Evolutionary conservation across 37 sponge, comb jelly and placozoan species (phyloP), one percentile per base, ranked within the genome.

Genomic region (Petrosia ficiformis): DNA sequence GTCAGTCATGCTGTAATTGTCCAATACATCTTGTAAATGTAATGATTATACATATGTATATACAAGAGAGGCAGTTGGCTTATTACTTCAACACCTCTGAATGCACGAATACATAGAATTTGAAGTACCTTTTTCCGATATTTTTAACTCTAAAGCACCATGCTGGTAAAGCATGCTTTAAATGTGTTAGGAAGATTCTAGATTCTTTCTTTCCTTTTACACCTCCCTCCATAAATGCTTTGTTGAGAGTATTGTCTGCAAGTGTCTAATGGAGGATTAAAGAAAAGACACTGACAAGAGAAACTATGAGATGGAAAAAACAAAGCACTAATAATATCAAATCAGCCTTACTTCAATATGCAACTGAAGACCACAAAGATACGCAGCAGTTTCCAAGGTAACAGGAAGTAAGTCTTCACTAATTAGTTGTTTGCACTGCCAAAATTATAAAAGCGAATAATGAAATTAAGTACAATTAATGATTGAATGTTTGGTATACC

Each of bases 371-470:
- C 80, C 80, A 14, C 80, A 69, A 65, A 92, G 68, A 31, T 54
- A 69, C 19, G 87, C 54, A 2, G 84, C 87, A 70, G 78, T 64
- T 25, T 92, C 84, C 11, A 65, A 41, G 0, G 87, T 87, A 4
- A 87, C 77, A 28, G 92, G 92, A 2, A 92, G 64, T 2, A 74
- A 76, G 10, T 80, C 84, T 22, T 75, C 84, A 6, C 38, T 66
- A 0, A 92, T 79, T 66, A 83, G 74, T 42, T 80, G 65, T 64
- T 87, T 78, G 52, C 87, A 87, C 92, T 92, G 57, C 0, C 14
- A 79, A 10, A 59, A 29, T 3, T n/a, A n/a, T 19, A 57, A 56
- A 33, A 36, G 11, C 11, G 39, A 32, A 19, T 22, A 68, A 68
- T 8, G 6, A n/a, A 26, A 26, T 22, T 61, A 26, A 61, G 6